Evolutionary conservation across 2,113 vertebrate species (phyloP).

Genomic region (Ameiurus melas): DNA sequence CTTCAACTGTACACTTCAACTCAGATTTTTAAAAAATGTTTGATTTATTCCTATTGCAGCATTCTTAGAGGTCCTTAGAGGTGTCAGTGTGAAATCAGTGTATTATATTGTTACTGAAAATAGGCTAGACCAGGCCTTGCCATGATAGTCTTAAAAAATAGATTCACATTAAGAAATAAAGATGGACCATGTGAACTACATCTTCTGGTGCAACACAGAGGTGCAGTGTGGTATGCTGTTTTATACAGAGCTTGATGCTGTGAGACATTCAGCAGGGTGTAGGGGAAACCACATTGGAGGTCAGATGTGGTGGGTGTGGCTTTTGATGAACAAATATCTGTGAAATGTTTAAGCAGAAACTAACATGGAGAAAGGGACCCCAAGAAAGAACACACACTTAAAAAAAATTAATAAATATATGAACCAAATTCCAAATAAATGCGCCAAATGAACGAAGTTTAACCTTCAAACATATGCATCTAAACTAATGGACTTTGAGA

Average conservation of each 20-base stretch:
- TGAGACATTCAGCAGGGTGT: not conserved
- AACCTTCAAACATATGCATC: too few relatives aligned
- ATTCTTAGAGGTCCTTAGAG: not conserved
- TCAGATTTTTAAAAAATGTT: too few relatives aligned
- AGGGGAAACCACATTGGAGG: not conserved
- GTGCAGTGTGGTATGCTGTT: constrained; percentile 16
- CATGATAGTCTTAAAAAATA: not conserved
- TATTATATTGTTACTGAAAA: too few relatives aligned
- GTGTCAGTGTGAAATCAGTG: not conserved
- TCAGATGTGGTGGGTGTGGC: not conserved
- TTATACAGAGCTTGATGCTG: not conserved
- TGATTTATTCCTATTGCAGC: not conserved
- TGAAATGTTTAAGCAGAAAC: not conserved
- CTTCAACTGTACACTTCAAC: not conserved
- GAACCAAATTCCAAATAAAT: too few relatives aligned
- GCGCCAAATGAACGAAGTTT: too few relatives aligned
- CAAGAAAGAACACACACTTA: not conserved
- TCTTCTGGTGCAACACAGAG: not conserved
- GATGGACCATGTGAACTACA: not conserved
- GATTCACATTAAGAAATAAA: not conserved
- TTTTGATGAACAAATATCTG: not conserved
- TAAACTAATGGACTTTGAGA: too few relatives aligned
- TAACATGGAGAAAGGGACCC: not conserved
- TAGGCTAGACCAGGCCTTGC: not conserved
- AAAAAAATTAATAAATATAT: not conserved